Evolutionary conservation across 2,113 vertebrate genomes (phyloP), one percentile per base, ranked within the genome.

Genomic region (Pygoscelis adeliae): DNA sequence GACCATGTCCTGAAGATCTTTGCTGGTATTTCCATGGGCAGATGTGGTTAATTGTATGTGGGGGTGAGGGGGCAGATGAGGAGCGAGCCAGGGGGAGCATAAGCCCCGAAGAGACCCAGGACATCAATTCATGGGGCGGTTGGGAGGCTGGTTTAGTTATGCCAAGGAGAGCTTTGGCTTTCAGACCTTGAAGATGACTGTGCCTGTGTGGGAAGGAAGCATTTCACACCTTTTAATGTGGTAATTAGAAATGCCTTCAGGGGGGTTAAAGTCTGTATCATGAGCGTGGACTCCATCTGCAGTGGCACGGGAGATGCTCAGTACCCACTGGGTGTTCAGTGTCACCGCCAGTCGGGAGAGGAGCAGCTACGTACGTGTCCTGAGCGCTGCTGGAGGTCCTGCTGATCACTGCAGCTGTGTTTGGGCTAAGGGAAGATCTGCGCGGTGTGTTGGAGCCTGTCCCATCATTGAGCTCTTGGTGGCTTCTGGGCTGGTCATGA

Each of bases 291-390:
- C 12, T 81, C 29, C 12, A 8, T 25, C 8, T 47, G 1, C 34
- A 2, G 46, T 34, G 34, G 14, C 53, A 10, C 0, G 0, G 25
- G 50, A 78, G 67, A 9, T 32, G 74, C 47, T 76, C 0, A 0
- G 30, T 29, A 5, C 36, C 20, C 4, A 1, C 40, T n/a, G 78
- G 6, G 34, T 49, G 49, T 30, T 55, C 61, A 9, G 0, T 3
- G 20, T 29, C 38, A 4, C 32, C 44, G 29, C 63, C 26, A 46
- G 38, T 34, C 6, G 8, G 50, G 32, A 56, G 8, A 29, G 27
- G 55, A 71, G 1, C 30, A 14, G 0, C 65, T 27, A 3, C 1
- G 2, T 12, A 5, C 2, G 3, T 63, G 78, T 3, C 34, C 38
- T 11, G 49, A 20, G 30, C 1, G 7, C 8, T 73, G 58, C 67